Evolutionary conservation across 2,113 vertebrate species (phyloP).

Genomic region (Choloepus hoffmanni): DNA sequence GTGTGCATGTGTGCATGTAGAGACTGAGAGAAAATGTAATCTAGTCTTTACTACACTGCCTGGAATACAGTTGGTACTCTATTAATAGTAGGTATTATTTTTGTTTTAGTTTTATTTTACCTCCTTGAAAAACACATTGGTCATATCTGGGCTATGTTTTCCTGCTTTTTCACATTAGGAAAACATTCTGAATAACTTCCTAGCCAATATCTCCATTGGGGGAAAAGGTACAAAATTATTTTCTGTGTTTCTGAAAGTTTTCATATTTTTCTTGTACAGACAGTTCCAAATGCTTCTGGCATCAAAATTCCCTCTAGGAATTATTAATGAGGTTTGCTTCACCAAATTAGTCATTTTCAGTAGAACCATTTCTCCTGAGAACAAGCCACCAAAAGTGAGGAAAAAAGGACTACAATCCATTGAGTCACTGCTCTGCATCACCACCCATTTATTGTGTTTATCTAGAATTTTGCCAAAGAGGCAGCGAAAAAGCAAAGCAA

Average conservation of each 20-base stretch:
- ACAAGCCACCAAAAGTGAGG: neutral
- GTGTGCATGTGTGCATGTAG: neutral
- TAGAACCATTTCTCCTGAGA: neutral
- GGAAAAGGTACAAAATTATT: neutral
- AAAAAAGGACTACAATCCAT: neutral
- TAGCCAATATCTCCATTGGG: neutral
- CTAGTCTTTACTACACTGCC: neutral
- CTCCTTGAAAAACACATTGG: neutral
- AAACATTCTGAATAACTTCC: neutral
- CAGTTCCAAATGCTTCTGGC: neutral
- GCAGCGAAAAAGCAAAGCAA: slow-evolving; percentile 10
- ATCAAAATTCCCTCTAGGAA: neutral
- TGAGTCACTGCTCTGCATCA: neutral
- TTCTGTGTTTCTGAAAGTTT: neutral
- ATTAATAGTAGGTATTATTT: neutral
- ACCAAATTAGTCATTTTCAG: neutral
- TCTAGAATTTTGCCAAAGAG: neutral
- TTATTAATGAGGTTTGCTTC: neutral
- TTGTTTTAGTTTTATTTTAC: neutral
- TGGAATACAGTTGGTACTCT: neutral
- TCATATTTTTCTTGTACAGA: neutral
- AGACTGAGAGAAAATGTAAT: neutral
- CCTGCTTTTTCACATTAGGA: neutral
- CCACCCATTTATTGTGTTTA: neutral
- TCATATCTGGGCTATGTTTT: neutral